Evolutionary conservation across 2,888 invertebrate genomes (phyloP).

Genomic region (Tipula vernalis): DNA sequence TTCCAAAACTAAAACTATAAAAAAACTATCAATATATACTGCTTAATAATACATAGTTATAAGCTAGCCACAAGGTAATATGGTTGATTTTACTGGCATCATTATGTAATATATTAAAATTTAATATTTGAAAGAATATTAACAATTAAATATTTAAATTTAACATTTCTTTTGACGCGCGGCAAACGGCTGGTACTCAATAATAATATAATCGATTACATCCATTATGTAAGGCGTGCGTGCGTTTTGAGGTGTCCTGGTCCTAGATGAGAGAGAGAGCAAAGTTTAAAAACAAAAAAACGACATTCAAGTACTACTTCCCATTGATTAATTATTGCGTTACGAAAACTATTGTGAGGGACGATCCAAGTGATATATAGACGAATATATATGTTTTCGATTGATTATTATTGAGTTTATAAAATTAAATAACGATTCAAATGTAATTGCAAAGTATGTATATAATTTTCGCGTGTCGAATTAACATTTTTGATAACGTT

Average conservation of each 20-base stretch:
- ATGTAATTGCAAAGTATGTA: background rate
- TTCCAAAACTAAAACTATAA: background rate
- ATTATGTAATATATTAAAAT: slow-evolving; percentile 18
- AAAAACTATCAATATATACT: background rate
- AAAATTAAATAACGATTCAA: background rate
- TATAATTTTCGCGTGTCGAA: background rate
- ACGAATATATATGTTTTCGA: background rate
- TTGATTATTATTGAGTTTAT: background rate
- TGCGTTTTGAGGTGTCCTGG: background rate
- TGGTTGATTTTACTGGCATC: slow-evolving; percentile 26
- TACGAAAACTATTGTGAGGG: background rate
- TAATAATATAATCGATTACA: background rate
- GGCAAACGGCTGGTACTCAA: background rate
- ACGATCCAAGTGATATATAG: background rate
- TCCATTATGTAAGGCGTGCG: background rate
- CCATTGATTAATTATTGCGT: background rate
- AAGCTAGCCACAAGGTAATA: slow-evolving; percentile 16
- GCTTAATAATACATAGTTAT: background rate
- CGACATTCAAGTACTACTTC: background rate
- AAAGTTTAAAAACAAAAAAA: background rate
- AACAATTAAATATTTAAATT: background rate
- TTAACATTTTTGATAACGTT: background rate
- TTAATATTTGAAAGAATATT: slow-evolving; percentile 9
- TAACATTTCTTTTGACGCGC: background rate
- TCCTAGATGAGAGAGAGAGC: background rate